Percentiles rank a stretch among this genome's conserved stretches.
These are phyloP conservation scores for Anthopleura xanthogrammica DNA, from an alignment of 92 coral and sea anemone genomes.

Conservation along the genomic window DNA sequence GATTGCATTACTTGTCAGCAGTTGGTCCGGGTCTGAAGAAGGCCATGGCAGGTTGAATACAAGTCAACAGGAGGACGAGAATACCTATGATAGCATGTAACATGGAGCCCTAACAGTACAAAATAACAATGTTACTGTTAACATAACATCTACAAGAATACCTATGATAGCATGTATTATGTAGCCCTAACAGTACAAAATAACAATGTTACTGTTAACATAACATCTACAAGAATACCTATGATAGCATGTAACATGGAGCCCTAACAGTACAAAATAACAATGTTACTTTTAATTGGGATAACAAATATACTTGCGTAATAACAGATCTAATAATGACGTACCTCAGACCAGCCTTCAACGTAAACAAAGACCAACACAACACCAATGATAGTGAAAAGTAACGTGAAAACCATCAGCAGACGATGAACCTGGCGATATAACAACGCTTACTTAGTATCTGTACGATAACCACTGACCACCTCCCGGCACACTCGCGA, in stretches of 20 bases:
- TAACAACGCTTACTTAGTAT: neutral
- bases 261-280: conserved; percentile 14
- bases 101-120: conserved; percentile 25
- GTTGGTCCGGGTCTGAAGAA: conserved; percentile 54
- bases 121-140: no score
- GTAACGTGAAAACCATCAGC: conserved; percentile 35
- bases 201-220: no score
- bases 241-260: conserved; percentile 44
- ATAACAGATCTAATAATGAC: neutral
- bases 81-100: conserved; percentile 54
- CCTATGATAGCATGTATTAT: conserved; percentile 50
- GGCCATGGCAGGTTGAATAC: conserved; percentile 63
- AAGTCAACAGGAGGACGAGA: conserved; percentile 39
- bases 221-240: conserved; percentile 30
- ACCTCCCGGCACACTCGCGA: no score
- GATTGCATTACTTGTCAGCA: conserved; percentile 22
- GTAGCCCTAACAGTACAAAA: conserved; percentile 20
- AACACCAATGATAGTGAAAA: conserved; percentile 48
- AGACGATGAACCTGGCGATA: conserved; percentile 53
- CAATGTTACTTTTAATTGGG: no score
- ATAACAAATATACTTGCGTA: neutral
- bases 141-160: conserved; percentile 9
- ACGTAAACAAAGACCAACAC: conserved; percentile 53
- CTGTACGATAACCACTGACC: neutral
- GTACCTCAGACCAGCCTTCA: conserved; percentile 67